These are phyloP conservation scores for Xenopus laevis DNA, from an alignment of 2,113 vertebrate species.

Conservation along the genomic window DNA sequence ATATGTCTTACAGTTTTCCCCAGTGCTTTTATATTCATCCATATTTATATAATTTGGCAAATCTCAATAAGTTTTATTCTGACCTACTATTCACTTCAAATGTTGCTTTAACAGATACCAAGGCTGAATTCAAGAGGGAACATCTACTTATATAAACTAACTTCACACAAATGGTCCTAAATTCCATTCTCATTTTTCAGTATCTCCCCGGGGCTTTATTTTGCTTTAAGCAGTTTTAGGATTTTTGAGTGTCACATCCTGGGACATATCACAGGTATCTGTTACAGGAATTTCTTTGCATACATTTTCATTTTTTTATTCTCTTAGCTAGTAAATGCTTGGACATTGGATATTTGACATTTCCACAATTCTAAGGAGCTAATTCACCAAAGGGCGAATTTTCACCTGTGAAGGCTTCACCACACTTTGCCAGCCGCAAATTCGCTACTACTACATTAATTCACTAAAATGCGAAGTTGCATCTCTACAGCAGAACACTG, in stretches of 20 bases:
- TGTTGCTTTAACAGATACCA: slow-evolving; percentile 31
- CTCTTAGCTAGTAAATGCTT: background rate
- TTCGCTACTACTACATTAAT: too few relatives aligned
- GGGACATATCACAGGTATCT: slow-evolving; percentile 47
- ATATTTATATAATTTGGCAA: slow-evolving; percentile 38
- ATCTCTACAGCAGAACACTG: too few relatives aligned
- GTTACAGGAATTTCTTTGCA: slow-evolving; percentile 29
- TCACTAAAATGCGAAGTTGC: too few relatives aligned
- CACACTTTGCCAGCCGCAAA: too few relatives aligned
- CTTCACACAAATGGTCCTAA: slow-evolving; percentile 45
- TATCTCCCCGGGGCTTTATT: slow-evolving; percentile 39
- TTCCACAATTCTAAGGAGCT: background rate
- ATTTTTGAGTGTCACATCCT: slow-evolving; percentile 26
- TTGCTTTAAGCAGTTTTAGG: slow-evolving; percentile 30
- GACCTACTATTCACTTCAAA: slow-evolving; percentile 36
- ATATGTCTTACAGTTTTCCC: slow-evolving; percentile 25
- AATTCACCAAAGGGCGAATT: too few relatives aligned
- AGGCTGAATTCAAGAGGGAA: slow-evolving; percentile 40
- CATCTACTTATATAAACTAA: slow-evolving; percentile 42
- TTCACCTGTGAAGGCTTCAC: too few relatives aligned
- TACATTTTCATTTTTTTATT: background rate
- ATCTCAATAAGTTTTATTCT: slow-evolving; percentile 33
- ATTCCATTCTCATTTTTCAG: slow-evolving; percentile 17
- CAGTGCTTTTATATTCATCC: slow-evolving; percentile 21
- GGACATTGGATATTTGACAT: background rate